phyloP scores from a whole-genome alignment of 2,113 vertebrate species.

The human region DNA sequence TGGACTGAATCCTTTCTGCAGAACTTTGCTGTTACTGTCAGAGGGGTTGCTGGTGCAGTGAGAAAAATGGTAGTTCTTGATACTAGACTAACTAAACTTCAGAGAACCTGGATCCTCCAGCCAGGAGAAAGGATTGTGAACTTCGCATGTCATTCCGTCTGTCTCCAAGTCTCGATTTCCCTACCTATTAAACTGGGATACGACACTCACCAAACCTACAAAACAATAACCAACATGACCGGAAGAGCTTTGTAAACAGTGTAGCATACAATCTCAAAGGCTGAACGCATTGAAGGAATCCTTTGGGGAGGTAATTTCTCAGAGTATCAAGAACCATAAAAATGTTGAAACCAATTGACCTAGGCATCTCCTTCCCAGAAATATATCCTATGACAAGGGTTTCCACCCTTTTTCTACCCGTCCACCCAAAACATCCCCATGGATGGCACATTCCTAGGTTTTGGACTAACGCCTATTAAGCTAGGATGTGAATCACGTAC shows the following conservation, averaged over 20 bases:
- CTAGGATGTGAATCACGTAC: not conserved
- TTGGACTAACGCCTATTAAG: not conserved
- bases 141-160: not conserved
- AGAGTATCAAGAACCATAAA: not conserved
- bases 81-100: not conserved
- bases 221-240: not conserved
- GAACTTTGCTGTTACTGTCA: not conserved
- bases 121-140: not conserved
- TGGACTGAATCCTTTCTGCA: not conserved
- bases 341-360: not conserved
- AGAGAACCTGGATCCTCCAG: not conserved
- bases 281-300: not conserved
- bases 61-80: not conserved
- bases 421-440: not conserved
- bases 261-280: not conserved
- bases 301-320: slow-evolving; percentile 14
- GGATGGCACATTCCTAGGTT: not conserved
- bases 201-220: not conserved
- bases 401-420: not conserved
- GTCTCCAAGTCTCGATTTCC: not conserved
- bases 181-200: not conserved
- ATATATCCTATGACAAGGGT: not conserved
- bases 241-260: not conserved
- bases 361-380: not conserved
- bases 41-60: not conserved